A percentile compares a stretch with the other conserved stretches of the same genome.
Evolutionary conservation across 2,888 invertebrate genomes (phyloP).

Genomic region (Anorthoa munda): DNA sequence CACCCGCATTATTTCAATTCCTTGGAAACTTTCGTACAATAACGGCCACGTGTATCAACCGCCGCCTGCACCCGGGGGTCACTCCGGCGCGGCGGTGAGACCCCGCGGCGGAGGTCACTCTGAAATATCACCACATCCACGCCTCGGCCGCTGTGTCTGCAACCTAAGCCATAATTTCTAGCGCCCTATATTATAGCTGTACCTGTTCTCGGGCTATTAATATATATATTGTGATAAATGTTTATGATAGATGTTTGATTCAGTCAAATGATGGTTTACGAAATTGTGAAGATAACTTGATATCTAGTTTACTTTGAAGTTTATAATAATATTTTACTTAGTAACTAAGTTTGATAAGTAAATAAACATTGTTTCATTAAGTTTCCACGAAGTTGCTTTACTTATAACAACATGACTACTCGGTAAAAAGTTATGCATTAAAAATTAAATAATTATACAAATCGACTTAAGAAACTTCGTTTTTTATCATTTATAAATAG

Average conservation of each 20-base stretch:
- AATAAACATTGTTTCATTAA: neutral
- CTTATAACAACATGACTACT: too few species aligned
- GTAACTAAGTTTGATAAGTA: neutral
- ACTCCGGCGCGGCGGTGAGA: neutral
- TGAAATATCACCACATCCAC: conserved; percentile 60
- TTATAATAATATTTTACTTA: neutral
- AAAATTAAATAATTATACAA: too few species aligned
- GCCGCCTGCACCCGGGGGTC: conserved; percentile 25
- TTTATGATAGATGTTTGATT: conserved; percentile 20
- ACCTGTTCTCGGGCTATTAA: conserved; percentile 58
- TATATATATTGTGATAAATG: conserved; percentile 38
- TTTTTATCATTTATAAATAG: too few species aligned
- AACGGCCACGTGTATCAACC: conserved; percentile 27
- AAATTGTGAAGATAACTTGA: neutral
- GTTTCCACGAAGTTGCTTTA: neutral
- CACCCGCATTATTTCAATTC: neutral
- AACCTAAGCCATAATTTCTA: conserved; percentile 62
- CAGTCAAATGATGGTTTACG: neutral
- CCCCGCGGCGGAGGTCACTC: conserved; percentile 53
- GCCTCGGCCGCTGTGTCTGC: conserved; percentile 62
- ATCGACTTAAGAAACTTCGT: too few species aligned
- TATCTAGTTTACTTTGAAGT: neutral
- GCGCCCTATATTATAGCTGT: conserved; percentile 46
- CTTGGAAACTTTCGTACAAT: conserved; percentile 18
- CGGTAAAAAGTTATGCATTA: too few species aligned